phyloP scores from a whole-genome alignment of 2,797 vertebrate genomes.

The Lepilemur ruficaudatus region DNA sequence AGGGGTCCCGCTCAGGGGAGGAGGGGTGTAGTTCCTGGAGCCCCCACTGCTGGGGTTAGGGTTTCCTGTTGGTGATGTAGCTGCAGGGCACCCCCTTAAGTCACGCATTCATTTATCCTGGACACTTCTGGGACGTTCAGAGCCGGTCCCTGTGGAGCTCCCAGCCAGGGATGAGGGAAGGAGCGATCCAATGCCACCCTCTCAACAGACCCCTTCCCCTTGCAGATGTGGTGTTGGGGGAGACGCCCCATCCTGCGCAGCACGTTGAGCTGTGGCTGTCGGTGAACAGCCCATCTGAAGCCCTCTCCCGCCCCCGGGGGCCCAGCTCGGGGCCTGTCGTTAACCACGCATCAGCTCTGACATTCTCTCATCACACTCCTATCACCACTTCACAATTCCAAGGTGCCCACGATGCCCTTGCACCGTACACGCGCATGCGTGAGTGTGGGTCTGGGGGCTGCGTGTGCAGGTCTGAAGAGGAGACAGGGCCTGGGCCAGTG shows the following conservation, averaged over 20 bases:
- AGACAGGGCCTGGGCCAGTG: neutral
- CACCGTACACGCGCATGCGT: accelerated
- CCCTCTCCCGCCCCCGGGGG: accelerated
- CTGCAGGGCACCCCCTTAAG: neutral
- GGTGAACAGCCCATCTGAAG: accelerated
- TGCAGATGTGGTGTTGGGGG: accelerated
- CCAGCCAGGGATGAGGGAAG: neutral
- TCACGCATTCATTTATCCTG: neutral
- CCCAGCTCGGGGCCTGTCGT: neutral
- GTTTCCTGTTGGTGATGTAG: neutral
- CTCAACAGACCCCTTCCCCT: neutral
- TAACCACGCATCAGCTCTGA: accelerated
- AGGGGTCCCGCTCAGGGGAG: neutral
- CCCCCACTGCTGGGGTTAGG: neutral
- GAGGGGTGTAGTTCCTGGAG: neutral
- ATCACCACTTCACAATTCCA: accelerated
- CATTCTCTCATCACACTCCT: neutral
- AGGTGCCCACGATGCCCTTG: accelerated
- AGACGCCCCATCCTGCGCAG: neutral
- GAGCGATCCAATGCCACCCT: accelerated
- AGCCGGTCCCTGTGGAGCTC: neutral
- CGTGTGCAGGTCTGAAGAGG: neutral
- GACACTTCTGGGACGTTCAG: too few species aligned
- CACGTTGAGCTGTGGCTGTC: accelerated
- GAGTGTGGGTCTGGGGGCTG: accelerated